Evolutionary conservation across 1,140 invertebrate species (phyloP), one percentile per base, ranked within the genome.

Genomic region (Bombus vancouverensis): DNA sequence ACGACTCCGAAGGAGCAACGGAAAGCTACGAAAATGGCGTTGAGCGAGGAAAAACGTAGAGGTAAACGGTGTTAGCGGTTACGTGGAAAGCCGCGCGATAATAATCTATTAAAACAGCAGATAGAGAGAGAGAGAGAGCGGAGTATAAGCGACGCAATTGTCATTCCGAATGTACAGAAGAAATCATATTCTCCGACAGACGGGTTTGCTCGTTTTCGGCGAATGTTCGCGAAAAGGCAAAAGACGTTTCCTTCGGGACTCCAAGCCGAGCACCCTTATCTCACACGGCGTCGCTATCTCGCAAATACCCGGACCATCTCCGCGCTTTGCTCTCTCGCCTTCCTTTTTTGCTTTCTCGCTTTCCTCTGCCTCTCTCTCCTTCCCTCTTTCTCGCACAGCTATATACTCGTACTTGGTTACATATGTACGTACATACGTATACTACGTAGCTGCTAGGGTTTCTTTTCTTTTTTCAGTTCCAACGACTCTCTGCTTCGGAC

Each of bases 131-230:
- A 65, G 4, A 32, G 32, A 8, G 13, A 9, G 37, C 74, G 84
- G 53, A 74, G 71, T 65, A 70, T 81, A 80, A 88, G 85, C 81
- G 87, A 92, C 85, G 65, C n/a, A 9, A 66, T 66, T 32, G 65
- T 8, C 65, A 90, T 92, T 90, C 83, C 87, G 92, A 88, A 90
- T 92, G 92, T 89, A 90, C 81, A 86, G 87, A 83, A 74, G 81
- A 87, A 88, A 93, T 90, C 91, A 89, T 90, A 37, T 34, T 89
- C 87, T 85, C 75, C 66, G 66, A 25, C 44, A 65, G 62, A n/a
- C 34, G 47, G 18, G 12, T 37, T 37, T 39, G 71, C 73, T 76
- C 81, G 81, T 83, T 75, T 73, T 65, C 44, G 28, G 57, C n/a
- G 25, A 47, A 66, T 80, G 73, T 75, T 75, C 77, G 39, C 57